A percentile compares a stretch with the other conserved stretches of the same genome.
Conservation (phyloP, 2,113 vertebrate species). For the Tor tambroides region DNA sequence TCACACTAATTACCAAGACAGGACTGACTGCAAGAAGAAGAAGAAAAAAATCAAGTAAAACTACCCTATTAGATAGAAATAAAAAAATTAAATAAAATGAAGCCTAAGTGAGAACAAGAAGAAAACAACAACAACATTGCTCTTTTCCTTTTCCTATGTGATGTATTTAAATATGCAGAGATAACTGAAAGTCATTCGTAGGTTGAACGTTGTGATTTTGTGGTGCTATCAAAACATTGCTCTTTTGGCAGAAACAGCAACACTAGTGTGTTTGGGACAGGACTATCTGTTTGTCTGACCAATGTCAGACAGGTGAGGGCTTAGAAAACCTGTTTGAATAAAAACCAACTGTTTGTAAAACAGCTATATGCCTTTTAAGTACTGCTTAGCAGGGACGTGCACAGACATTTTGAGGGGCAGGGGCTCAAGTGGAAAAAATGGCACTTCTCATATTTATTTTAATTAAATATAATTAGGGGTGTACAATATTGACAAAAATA, state of each 20-base stretch:
- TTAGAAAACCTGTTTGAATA: background rate
- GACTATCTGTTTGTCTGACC: background rate
- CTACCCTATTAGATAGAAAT: background rate
- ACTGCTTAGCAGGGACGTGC: no score
- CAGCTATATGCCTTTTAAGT: background rate
- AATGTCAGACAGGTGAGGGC: background rate
- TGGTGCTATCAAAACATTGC: no score
- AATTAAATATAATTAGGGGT: no score
- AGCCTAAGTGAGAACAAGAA: background rate
- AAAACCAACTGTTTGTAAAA: no score
- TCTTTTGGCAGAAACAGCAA: background rate
- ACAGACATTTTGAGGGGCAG: no score
- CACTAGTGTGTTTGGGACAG: background rate
- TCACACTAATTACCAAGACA: slow-evolving; percentile 11
- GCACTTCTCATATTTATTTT: no score
- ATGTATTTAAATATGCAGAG: background rate
- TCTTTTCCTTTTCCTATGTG: background rate
- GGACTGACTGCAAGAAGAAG: background rate
- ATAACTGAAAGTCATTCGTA: background rate
- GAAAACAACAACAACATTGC: background rate
- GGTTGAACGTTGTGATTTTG: background rate
- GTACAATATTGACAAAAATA: no score
- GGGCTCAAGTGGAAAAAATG: no score
- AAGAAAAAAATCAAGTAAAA: background rate
- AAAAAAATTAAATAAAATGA: background rate